Evolutionary conservation across 2,797 vertebrate genomes (phyloP), one percentile per base, ranked within the genome.

Genomic region (Brachymystax lenok): DNA sequence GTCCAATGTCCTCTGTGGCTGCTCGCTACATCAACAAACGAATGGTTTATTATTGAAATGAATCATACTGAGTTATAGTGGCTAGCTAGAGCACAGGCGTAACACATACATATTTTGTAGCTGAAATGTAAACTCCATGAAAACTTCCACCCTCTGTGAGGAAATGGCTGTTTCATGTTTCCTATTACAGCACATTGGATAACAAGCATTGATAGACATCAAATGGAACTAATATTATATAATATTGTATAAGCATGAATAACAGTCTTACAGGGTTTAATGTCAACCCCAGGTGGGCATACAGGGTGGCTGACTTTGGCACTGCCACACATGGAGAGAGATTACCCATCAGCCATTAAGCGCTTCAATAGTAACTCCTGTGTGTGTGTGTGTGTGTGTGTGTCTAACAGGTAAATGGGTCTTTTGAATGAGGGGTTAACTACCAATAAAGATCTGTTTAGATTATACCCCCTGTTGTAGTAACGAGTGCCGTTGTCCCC

Each of bases 381-480:
- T 3, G 4, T 70, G 35, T 73, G 76, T 69, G 71, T 73, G 69
- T 68, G 51, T 67, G 51, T 64, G 69, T 74, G 40, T 46, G 40
- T 46, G 40, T 72, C 68, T 27, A 56, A 72, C 74, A 73, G 72
- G 28, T 5, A 5, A 59, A 13, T 28, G 19, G 52, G 30, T 78
- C 68, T 61, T 77, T 35, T 74, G 35, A 69, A 75, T 16, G 7
- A 59, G 21, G 12, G 72, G 71, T 82, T 82, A 84, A 63, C 75
- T 77, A 63, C 7, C 75, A 77, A 52, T 76, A 52, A 78, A 74
- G 33, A 50, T 12, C 7, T 89, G 78, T 88, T 90, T 87, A 84
- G 70, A 88, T 88, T 86, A 83, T 78, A 71, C 8, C 21, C 69
- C 64, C 73, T 84, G 78, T 79, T 87, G 74, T 89, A 80, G 82